Base-by-base conservation (phyloP, 92 coral and sea anemone genomes). In the Zoanthus gigantus region DNA sequence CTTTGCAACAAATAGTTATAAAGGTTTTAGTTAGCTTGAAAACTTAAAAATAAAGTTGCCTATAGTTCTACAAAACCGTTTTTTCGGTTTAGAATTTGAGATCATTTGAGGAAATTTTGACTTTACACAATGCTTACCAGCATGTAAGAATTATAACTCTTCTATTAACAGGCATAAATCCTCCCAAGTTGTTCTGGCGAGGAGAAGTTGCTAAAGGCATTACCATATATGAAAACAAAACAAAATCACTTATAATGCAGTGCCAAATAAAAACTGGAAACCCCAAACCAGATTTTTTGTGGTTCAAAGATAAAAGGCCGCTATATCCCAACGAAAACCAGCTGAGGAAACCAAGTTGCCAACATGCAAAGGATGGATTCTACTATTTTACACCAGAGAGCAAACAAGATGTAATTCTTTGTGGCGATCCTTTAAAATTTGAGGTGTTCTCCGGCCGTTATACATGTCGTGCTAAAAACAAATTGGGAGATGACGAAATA, bases 181-280 rank as follows among this genome's bases (percentile, higher is more conserved):
- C 75, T 81, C 75, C 85, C 0, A 81, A 81, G 42, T 81, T 81
- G 85, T 81, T 53, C 16, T 81, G 85, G 85, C 42, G 28, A 28
- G 37, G 57, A 48, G 4, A 63, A 34, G 61, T 11, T 68, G 32
- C 31, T 5, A 65, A 45, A 45, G 52, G 44, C 0, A 45, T 81
- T 45, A 81, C 85, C n/a, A 48, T 81, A 14, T 9, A 44, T 29
- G 85, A 81, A 45, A 65, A 5, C 11, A 66, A 66, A 14, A 17
- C 29, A 4, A 81, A 28, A 14, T 81, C 75, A 0, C 23, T 81
- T 71, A 31, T 32, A 47, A 42, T 81, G 12, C 56, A 32, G 58
- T 81, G 85, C 46, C n/a, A 14, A 0, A 14, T 81, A 30, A 44
- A 6, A 15, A 9, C 44, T 23, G 85, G 85, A 42, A 81, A 81